A percentile compares a stretch with the other conserved stretches of the same genome.
Evolutionary conservation across 2,113 vertebrate genomes (phyloP).

Genomic region (Lota lota): DNA sequence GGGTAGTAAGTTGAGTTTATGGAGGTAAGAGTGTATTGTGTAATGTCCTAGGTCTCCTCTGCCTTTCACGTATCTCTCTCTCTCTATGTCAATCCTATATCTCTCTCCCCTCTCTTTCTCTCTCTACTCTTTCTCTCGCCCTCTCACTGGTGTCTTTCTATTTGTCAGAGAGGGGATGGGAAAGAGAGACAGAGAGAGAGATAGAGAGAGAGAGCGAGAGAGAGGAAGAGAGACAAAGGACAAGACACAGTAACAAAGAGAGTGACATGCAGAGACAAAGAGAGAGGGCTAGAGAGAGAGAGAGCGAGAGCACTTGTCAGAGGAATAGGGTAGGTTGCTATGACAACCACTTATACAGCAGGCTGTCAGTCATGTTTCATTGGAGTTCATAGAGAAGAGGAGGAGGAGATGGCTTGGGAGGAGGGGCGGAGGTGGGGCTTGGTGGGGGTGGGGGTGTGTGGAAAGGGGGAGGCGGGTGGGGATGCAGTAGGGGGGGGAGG

Average conservation of each 20-base stretch:
- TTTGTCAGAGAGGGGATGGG: slow-evolving; percentile 24
- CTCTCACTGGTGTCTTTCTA: slow-evolving; percentile 21
- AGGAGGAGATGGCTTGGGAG: too few relatives aligned
- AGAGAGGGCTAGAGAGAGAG: not conserved
- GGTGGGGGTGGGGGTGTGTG: slow-evolving; percentile 40
- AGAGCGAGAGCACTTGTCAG: slow-evolving; percentile 55
- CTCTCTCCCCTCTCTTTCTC: slow-evolving; percentile 1
- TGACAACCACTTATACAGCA: slow-evolving; percentile 77
- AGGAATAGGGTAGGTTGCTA: slow-evolving; percentile 78
- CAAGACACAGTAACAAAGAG: slow-evolving; percentile 6
- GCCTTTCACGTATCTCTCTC: slow-evolving; percentile 26
- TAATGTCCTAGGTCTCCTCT: slow-evolving; percentile 40
- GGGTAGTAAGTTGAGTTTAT: not conserved
- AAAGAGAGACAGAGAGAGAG: slow-evolving; percentile 18
- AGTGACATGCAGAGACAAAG: not conserved
- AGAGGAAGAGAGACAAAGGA: slow-evolving; percentile 30
- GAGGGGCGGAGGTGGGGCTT: slow-evolving; percentile 40
- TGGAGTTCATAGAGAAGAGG: slow-evolving; percentile 43
- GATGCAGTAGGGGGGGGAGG: slow-evolving; percentile 10
- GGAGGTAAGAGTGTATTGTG: slow-evolving; percentile 21
- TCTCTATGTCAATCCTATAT: not conserved
- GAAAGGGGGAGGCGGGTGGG: slow-evolving; percentile 35
- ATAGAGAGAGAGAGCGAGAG: slow-evolving; percentile 3
- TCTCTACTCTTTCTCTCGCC: slow-evolving; percentile 16
- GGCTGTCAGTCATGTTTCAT: slow-evolving; percentile 73